phyloP scores from a whole-genome alignment of 2,113 vertebrate genomes.

The Pelodiscus sinensis region DNA sequence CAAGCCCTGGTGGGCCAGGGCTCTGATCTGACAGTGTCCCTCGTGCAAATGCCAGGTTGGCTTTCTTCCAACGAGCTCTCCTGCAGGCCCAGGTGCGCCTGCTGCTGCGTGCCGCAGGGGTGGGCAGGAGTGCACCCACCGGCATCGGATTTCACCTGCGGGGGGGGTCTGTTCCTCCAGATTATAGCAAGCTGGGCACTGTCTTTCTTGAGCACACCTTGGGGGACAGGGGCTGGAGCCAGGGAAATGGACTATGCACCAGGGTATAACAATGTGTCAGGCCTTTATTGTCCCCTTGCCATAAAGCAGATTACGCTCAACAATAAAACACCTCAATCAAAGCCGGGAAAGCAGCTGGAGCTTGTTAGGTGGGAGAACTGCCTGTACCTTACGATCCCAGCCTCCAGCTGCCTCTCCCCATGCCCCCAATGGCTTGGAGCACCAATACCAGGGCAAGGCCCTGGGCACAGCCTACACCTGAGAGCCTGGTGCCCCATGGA shows the following conservation, averaged over 20 bases:
- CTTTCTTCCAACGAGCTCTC: background rate
- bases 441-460: background rate
- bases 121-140: constrained; percentile 57
- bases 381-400: background rate
- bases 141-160: constrained; percentile 38
- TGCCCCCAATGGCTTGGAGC: background rate
- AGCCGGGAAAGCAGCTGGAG: background rate
- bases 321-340: background rate
- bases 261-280: constrained; percentile 9
- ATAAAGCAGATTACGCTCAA: constrained; percentile 4
- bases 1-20: background rate
- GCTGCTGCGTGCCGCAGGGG: constrained; percentile 23
- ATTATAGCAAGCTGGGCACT: constrained; percentile 65
- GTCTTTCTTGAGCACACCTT: background rate
- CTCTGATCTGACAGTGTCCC: background rate
- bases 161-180: constrained; percentile 27
- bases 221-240: background rate
- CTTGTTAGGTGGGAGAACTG: background rate
- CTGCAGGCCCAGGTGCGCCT: background rate
- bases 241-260: constrained; percentile 21
- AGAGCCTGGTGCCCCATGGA: background rate
- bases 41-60: background rate
- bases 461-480: too few species aligned
- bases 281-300: constrained; percentile 26
- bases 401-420: background rate